A percentile compares a stretch with the other conserved stretches of the same genome.
Evolutionary conservation across 2,113 vertebrate species (phyloP).

Genomic region (Meles meles): DNA sequence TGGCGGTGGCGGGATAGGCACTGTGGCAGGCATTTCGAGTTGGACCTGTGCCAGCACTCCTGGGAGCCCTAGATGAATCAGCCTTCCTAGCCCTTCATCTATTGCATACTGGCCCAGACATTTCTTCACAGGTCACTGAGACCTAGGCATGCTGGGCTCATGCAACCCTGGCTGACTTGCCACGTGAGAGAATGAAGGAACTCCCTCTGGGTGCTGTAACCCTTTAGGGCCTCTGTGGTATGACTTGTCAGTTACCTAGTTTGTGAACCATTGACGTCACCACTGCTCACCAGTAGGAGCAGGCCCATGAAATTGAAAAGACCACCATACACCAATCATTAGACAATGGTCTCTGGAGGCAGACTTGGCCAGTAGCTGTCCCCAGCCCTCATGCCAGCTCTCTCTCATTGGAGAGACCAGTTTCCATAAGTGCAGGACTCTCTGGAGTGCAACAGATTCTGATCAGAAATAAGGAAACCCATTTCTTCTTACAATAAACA

Average conservation of each 20-base stretch:
- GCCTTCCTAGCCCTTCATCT: background rate
- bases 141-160: background rate
- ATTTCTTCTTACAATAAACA: background rate
- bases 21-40: background rate
- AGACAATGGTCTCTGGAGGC: background rate
- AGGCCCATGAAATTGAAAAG: background rate
- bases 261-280: background rate
- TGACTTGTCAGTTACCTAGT: background rate
- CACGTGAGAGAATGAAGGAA: background rate
- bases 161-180: background rate
- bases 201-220: background rate
- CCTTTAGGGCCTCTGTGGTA: background rate
- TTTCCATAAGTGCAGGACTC: background rate
- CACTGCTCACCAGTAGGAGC: background rate
- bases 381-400: background rate
- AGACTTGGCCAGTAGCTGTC: background rate
- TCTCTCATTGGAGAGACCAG: background rate
- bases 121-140: background rate
- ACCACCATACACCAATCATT: background rate
- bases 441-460: background rate
- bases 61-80: background rate
- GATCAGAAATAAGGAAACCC: background rate
- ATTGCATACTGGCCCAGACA: background rate
- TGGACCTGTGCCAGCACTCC: background rate
- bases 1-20: background rate